These are phyloP conservation scores for Odontomachus brunneus DNA, from an alignment of 1,140 invertebrate genomes.

Conservation along the genomic window DNA sequence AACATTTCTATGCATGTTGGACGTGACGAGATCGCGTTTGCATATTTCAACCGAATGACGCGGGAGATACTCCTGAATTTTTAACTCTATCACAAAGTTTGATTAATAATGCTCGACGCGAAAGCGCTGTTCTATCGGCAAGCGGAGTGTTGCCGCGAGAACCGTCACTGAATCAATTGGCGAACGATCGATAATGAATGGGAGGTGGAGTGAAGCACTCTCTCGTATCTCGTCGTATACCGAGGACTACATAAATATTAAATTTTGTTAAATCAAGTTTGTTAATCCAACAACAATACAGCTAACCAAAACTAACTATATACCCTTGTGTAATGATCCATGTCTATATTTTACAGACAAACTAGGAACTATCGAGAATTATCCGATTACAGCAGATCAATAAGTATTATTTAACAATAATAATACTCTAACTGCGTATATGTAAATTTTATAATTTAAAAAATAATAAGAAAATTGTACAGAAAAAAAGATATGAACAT, in stretches of 20 bases:
- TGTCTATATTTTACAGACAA: conserved; percentile 10
- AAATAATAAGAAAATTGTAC: too few relatives aligned
- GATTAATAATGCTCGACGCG: conserved; percentile 29
- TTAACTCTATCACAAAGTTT: conserved; percentile 46
- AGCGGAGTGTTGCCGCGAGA: background rate
- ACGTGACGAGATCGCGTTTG: conserved; percentile 26
- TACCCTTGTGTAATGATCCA: background rate
- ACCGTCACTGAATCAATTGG: background rate
- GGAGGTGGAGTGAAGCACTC: background rate
- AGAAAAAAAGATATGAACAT: too few relatives aligned
- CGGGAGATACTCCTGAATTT: conserved; percentile 24
- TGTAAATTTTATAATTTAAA: too few relatives aligned
- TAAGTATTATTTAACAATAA: conserved; percentile 1
- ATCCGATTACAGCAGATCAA: background rate
- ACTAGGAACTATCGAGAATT: background rate
- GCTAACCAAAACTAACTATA: background rate
- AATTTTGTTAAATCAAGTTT: conserved; percentile 13
- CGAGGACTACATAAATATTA: background rate
- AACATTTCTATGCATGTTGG: conserved; percentile 44
- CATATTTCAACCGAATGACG: conserved; percentile 15
- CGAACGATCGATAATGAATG: conserved; percentile 32
- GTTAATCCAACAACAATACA: background rate
- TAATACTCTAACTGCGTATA: background rate
- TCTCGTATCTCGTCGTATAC: too few relatives aligned
- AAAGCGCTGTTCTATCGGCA: background rate